Evolutionary conservation across 2,888 invertebrate species (phyloP).

Genomic region (Hyposoter dolosus): DNA sequence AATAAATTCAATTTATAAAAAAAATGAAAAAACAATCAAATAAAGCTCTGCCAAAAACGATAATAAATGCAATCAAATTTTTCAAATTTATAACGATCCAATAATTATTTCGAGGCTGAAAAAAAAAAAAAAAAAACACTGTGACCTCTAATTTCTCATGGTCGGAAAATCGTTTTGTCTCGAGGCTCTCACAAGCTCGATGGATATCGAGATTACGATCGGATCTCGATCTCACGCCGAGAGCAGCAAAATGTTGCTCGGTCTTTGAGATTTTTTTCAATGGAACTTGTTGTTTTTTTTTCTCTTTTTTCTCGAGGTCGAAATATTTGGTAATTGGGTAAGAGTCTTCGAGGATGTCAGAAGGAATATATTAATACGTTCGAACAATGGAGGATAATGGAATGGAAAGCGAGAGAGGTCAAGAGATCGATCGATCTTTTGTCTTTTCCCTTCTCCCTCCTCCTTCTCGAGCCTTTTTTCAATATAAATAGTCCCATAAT

Average conservation of each 20-base stretch:
- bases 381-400: slow-evolving; percentile 35
- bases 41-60: background rate
- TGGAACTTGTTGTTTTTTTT: background rate
- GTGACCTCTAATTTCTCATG: slow-evolving; percentile 18
- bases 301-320: background rate
- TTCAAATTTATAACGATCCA: background rate
- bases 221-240: slow-evolving; percentile 54
- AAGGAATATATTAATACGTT: slow-evolving; percentile 17
- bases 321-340: slow-evolving; percentile 32
- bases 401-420: slow-evolving; percentile 34
- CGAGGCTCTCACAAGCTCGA: slow-evolving; percentile 5
- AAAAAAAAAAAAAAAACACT: background rate
- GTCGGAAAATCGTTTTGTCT: slow-evolving; percentile 12
- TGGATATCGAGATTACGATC: slow-evolving; percentile 63
- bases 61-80: background rate
- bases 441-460: slow-evolving; percentile 30
- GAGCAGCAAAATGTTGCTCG: background rate
- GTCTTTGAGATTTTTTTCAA: slow-evolving; percentile 20
- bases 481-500: background rate
- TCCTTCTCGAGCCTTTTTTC: background rate
- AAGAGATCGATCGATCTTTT: slow-evolving; percentile 56
- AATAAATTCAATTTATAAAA: too few relatives aligned
- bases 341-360: slow-evolving; percentile 5
- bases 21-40: too few relatives aligned
- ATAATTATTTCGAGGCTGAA: background rate